Conservation (phyloP, 2,113 vertebrate species). For the Amphilophus citrinellus region DNA sequence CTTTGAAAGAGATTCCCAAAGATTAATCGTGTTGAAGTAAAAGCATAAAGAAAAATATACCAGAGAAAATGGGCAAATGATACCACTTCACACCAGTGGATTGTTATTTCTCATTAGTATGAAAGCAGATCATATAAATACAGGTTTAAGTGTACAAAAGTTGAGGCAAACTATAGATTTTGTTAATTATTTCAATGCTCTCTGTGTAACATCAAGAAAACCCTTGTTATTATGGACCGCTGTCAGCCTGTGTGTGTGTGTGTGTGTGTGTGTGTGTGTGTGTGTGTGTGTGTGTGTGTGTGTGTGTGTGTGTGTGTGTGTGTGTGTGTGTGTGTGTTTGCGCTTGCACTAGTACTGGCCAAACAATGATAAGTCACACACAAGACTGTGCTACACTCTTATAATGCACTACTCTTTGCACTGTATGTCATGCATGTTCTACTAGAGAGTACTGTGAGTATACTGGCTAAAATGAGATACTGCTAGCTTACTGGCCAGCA, state of each 20-base stretch:
- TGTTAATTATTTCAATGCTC: not conserved
- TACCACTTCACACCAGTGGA: not conserved
- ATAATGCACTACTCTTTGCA: not conserved
- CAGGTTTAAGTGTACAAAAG: not conserved
- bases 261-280: not conserved
- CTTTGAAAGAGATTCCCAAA: constrained; percentile 55
- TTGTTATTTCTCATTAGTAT: not conserved
- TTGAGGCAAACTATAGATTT: not conserved
- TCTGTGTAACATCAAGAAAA: not conserved
- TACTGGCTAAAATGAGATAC: not conserved
- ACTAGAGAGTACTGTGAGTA: not conserved
- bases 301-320: not conserved
- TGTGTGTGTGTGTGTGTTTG: not conserved
- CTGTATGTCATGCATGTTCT: no score
- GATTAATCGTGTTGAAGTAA: constrained; percentile 8
- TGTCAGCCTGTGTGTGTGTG: not conserved
- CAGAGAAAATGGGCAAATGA: not conserved
- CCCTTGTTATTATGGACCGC: not conserved
- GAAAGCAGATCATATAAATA: not conserved
- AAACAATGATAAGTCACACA: not conserved
- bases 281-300: no score
- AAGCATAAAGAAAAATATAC: not conserved
- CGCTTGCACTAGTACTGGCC: not conserved
- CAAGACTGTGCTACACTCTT: not conserved
- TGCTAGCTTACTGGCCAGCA: not conserved